These are phyloP conservation scores for Amblyjoppa proteus DNA, from an alignment of 2,888 invertebrate species.

Conservation along the genomic window DNA sequence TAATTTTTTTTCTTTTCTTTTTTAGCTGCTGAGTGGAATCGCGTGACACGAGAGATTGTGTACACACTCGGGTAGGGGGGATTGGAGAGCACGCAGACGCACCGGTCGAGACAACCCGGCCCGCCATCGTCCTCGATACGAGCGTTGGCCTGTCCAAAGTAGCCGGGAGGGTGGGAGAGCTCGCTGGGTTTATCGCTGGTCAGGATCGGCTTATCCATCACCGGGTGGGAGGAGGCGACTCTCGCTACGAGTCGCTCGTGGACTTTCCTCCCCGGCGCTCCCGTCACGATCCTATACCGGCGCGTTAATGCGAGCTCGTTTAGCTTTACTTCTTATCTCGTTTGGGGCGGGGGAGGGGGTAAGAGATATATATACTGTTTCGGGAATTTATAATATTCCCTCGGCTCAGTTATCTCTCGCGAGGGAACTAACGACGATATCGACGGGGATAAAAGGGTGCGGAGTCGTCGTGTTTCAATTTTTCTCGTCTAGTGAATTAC, in stretches of 20 bases:
- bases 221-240: slow-evolving; percentile 54
- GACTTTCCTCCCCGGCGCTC: slow-evolving; percentile 13
- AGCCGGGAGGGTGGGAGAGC: slow-evolving; percentile 38
- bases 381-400: slow-evolving; percentile 78
- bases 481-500: background rate
- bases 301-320: slow-evolving; percentile 79
- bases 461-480: background rate
- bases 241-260: slow-evolving; percentile 58
- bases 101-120: slow-evolving; percentile 60
- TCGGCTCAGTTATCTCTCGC: slow-evolving; percentile 33
- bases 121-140: slow-evolving; percentile 58
- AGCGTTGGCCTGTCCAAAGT: slow-evolving; percentile 55
- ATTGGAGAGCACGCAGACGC: slow-evolving; percentile 54
- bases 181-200: slow-evolving; percentile 73
- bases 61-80: slow-evolving; percentile 56
- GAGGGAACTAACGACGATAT: background rate
- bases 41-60: slow-evolving; percentile 76
- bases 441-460: slow-evolving; percentile 3
- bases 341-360: background rate
- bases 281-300: slow-evolving; percentile 64
- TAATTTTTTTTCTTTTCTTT: slow-evolving; percentile 1
- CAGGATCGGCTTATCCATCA: slow-evolving; percentile 80
- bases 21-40: slow-evolving; percentile 66
- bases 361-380: slow-evolving; percentile 68
- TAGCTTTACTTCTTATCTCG: slow-evolving; percentile 77